Base-by-base conservation (phyloP, 2,113 vertebrate species). In the Chloroceryle aenea region DNA sequence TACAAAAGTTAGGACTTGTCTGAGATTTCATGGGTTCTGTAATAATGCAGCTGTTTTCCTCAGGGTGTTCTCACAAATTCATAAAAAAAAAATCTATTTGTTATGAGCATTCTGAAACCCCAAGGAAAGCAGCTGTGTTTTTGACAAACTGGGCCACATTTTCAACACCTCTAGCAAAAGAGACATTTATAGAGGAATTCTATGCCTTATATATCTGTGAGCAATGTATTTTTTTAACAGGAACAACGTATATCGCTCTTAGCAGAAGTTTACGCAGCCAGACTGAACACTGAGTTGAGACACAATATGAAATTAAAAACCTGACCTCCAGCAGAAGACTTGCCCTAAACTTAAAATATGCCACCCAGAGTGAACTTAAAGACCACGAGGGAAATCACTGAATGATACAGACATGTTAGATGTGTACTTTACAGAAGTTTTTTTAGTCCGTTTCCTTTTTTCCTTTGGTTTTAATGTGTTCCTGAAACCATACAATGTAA, bases 31-130 rank as follows among this genome's bases (percentile, higher is more conserved):
- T 92, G 93, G 30, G 87, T 95, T 97, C 96, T 96, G 93, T 96
- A 98, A 97, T 98, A 98, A 97, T 81, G 97, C 98, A 98, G 98
- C 98, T 97, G 98, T 98, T 98, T 97, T 98, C 97, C 98, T 98
- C 84, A 91, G 98, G 98, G 97, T 98, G 78, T 98, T 98, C 95
- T 96, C 94, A 97, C 94, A 96, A 97, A 97, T 97, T 98, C 95
- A 92, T 96, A 96, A 96, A 96, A 96, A 96, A 96, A 97, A 97
- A 97, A 86, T 79, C 75, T 96, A 96, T 97, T 96, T 96, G 90
- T 97, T 98, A 95, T 93, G 94, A 98, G 96, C 95, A 94, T 97
- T 95, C 85, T 9, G 86, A 97, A 98, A 98, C 95, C 95, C 90
- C 85, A 93, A 98, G 97, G 97, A 98, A 98, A 91, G 96, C 98